Conservation (phyloP, 2,113 vertebrate species). For the Anhinga rufa region DNA sequence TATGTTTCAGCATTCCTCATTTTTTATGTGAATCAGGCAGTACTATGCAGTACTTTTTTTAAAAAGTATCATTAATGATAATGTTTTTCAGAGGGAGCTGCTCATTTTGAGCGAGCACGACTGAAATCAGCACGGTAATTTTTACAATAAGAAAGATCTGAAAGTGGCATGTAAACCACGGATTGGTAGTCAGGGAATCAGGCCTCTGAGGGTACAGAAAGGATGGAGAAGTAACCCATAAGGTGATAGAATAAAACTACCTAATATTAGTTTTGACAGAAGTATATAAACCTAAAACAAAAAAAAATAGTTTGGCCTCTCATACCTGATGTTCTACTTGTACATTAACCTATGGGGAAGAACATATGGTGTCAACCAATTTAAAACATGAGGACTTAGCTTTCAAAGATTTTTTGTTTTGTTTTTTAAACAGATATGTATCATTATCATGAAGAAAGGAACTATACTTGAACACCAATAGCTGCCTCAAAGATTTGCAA, state of each 20-base stretch:
- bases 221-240: background rate
- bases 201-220: background rate
- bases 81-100: background rate
- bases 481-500: background rate
- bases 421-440: background rate
- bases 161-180: background rate
- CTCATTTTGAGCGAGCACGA: background rate
- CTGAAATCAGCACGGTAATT: background rate
- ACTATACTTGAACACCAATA: background rate
- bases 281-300: background rate
- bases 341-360: background rate
- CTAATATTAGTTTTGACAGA: background rate
- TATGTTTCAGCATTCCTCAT: background rate
- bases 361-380: background rate
- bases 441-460: background rate
- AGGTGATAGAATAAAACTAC: background rate
- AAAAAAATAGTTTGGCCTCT: background rate
- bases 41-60: background rate
- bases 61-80: background rate
- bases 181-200: background rate
- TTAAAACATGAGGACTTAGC: background rate
- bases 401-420: background rate
- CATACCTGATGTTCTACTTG: background rate
- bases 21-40: background rate
- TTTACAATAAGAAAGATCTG: background rate